Base-by-base conservation (phyloP, 2,113 vertebrate species). In the Anarrhichthys ocellatus region DNA sequence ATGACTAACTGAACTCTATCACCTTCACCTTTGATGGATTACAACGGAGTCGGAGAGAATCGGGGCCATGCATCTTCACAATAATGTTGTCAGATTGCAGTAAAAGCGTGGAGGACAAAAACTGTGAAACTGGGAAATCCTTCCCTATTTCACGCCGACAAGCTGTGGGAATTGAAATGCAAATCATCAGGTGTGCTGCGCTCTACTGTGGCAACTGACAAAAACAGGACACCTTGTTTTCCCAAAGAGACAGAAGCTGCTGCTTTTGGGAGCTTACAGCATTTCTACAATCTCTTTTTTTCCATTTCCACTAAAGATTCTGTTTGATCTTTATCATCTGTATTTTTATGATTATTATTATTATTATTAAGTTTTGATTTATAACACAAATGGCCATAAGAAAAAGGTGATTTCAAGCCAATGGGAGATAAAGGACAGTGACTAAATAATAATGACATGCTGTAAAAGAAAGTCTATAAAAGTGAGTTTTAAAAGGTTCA, bases 1-100 rank as follows among this genome's bases (percentile, higher is more conserved):
- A 73, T 78, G 80, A 89, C 84, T 88, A 90, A 83, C 78, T 87
- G 48, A 88, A 83, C 64, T 82, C 77, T 20, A 62, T 79, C 66
- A 75, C 59, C 81, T 78, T 75, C 76, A 72, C 54, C 66, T 40
- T 68, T 87, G 87, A 92, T 83, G 77, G 89, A 90, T 88, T 58
- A 67, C 76, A 56, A 22, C 22, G 44, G 24, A 76, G 76, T 32
- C 48, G 54, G 18, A 52, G 58, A 32, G 34, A 38, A 84, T 80
- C 72, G 29, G 68, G 14, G 62, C 58, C 20, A 48, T 83, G 70
- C 56, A 86, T 81, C 83, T 87, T 82, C 46, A 24, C 68, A 24
- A 5, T 63, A 52, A 68, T 9, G 13, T 69, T 80, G 80, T 86
- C 78, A 85, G 44, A 29, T 10, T 32, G n/a, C 13, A 0, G 27